Percentiles rank a stretch among this genome's conserved stretches.
Evolutionary conservation across 2,797 vertebrate genomes (phyloP).

Genomic region (Meriones psammophilus): DNA sequence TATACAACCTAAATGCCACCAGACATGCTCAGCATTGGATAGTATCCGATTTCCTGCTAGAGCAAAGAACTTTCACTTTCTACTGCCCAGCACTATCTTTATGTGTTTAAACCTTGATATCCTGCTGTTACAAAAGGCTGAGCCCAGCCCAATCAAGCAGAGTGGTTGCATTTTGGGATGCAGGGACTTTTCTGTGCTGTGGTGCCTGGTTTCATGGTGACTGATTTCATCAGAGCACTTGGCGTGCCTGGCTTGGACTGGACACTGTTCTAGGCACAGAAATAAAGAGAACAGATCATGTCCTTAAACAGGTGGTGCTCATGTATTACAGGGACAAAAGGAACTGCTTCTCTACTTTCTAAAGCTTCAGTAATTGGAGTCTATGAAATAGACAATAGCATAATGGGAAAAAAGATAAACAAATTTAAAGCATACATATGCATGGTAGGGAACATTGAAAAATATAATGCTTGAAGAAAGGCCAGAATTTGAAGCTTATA

Average conservation of each 20-base stretch:
- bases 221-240: slow-evolving; percentile 51
- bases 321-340: neutral
- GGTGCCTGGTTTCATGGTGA: neutral
- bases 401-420: neutral
- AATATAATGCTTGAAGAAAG: neutral
- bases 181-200: neutral
- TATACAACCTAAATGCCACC: slow-evolving; percentile 45
- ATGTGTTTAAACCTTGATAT: slow-evolving; percentile 58
- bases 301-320: neutral
- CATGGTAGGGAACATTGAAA: neutral
- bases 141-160: neutral
- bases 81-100: slow-evolving; percentile 34
- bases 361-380: neutral
- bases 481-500: neutral
- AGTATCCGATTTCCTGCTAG: slow-evolving; percentile 47
- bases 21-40: slow-evolving; percentile 54
- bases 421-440: neutral
- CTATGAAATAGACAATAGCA: neutral
- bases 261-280: slow-evolving; percentile 34
- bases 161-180: slow-evolving; percentile 5
- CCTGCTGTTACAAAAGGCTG: neutral
- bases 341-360: neutral
- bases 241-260: neutral
- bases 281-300: neutral
- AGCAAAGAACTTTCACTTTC: slow-evolving; percentile 56